Evolutionary conservation across 2,888 invertebrate genomes (phyloP).

Genomic region (Sinopyrophorus schimmeli): DNA sequence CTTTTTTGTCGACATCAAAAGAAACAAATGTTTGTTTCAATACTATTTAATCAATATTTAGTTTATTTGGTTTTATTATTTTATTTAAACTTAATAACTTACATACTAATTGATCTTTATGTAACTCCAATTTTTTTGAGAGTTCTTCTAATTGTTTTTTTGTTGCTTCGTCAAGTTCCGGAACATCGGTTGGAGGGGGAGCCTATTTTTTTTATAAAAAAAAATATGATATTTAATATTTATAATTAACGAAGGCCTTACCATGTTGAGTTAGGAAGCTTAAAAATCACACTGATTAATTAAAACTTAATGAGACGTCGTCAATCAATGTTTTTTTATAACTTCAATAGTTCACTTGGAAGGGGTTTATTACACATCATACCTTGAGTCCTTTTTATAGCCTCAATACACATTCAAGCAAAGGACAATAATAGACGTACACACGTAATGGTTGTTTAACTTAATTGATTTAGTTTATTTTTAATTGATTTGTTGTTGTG

Average conservation of each 20-base stretch:
- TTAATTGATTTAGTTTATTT: too few relatives aligned
- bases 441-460: too few relatives aligned
- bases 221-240: too few relatives aligned
- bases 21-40: conserved; percentile 89
- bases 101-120: conserved; percentile 51
- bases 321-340: conserved; percentile 32
- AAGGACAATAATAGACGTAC: conserved; percentile 1
- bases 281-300: conserved; percentile 24
- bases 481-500: too few relatives aligned
- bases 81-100: conserved; percentile 69
- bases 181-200: too few relatives aligned
- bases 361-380: conserved; percentile 19
- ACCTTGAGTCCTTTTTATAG: conserved; percentile 18
- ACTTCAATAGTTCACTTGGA: conserved; percentile 25
- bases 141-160: conserved; percentile 24
- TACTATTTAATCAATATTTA: conserved; percentile 59
- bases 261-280: too few relatives aligned
- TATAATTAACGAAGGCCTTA: too few relatives aligned
- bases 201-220: too few relatives aligned
- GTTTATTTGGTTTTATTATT: neutral
- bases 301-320: conserved; percentile 19
- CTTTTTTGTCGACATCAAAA: conserved; percentile 86
- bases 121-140: conserved; percentile 22
- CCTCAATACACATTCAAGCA: conserved; percentile 5
- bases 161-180: conserved; percentile 21